Evolutionary conservation across 2,797 vertebrate genomes (phyloP).

Genomic region (Pelodytes ibericus): DNA sequence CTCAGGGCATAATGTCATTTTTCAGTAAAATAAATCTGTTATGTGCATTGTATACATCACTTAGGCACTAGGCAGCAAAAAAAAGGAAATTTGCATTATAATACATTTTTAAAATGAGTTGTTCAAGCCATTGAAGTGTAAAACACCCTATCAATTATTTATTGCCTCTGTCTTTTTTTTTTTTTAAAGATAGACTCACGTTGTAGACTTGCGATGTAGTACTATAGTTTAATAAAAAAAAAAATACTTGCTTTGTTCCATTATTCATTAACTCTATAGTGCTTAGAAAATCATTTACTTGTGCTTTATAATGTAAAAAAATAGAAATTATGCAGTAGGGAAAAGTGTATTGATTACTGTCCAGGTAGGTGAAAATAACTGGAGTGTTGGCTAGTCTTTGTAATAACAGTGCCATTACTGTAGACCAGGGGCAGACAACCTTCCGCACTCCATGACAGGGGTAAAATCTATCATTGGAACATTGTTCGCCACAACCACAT

Average conservation of each 20-base stretch:
- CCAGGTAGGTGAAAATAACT: background rate
- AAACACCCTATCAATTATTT: conserved; percentile 10
- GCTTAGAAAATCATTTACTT: background rate
- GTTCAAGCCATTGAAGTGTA: background rate
- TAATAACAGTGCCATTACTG: no score
- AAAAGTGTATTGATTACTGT: background rate
- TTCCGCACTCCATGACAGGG: no score
- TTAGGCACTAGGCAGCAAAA: background rate
- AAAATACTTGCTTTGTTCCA: conserved; percentile 3
- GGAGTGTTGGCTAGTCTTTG: background rate
- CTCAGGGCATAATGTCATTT: no score
- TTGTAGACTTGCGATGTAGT: background rate
- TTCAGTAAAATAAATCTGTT: no score
- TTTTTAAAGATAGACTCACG: background rate
- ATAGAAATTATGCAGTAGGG: background rate
- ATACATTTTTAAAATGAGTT: conserved; percentile 10
- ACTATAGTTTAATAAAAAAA: conserved; percentile 14
- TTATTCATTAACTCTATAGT: background rate
- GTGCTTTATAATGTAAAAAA: background rate
- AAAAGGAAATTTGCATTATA: conserved; percentile 27
- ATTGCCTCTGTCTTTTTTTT: conserved; percentile 4
- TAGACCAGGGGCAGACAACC: no score
- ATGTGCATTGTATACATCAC: background rate
- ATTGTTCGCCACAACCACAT: no score
- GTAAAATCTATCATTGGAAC: no score